A percentile compares a stretch with the other conserved stretches of the same genome.
phyloP scores from a whole-genome alignment of 2,113 vertebrate genomes.

The Lophotis ruficrista region DNA sequence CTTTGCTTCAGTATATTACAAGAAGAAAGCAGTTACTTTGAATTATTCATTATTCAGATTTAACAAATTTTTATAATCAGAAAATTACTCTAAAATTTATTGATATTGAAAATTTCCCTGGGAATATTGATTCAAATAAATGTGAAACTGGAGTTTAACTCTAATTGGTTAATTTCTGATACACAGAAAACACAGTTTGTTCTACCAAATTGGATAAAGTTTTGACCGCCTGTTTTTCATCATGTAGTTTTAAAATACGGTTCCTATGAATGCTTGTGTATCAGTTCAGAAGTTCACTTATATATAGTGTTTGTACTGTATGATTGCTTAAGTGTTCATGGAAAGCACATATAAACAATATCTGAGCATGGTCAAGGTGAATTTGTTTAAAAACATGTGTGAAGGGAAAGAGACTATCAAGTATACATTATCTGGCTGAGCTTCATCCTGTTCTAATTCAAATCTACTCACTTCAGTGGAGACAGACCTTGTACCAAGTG shows the following conservation, averaged over 20 bases:
- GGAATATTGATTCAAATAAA: neutral
- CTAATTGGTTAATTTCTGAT: neutral
- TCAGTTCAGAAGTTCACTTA: neutral
- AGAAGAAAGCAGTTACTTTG: slow-evolving; percentile 3
- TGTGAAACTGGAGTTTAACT: neutral
- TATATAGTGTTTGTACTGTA: neutral
- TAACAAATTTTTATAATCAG: neutral
- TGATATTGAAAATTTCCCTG: neutral
- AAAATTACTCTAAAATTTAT: neutral
- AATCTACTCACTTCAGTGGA: neutral
- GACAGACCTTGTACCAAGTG: neutral
- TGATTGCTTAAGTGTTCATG: neutral
- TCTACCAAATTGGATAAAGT: neutral
- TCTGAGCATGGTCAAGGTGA: neutral
- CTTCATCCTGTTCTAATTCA: neutral
- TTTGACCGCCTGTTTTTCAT: neutral
- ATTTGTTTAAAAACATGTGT: neutral
- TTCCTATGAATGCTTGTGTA: neutral
- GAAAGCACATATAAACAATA: neutral
- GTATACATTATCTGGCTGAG: neutral
- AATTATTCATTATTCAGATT: slow-evolving; percentile 25
- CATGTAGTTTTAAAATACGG: neutral
- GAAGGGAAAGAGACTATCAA: neutral
- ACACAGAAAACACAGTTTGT: neutral
- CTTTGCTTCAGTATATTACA: neutral